Percentiles rank a stretch among this genome's conserved stretches.
Evolutionary conservation across 2,888 invertebrate species (phyloP).

Genomic region (Gymnocheta viridis): DNA sequence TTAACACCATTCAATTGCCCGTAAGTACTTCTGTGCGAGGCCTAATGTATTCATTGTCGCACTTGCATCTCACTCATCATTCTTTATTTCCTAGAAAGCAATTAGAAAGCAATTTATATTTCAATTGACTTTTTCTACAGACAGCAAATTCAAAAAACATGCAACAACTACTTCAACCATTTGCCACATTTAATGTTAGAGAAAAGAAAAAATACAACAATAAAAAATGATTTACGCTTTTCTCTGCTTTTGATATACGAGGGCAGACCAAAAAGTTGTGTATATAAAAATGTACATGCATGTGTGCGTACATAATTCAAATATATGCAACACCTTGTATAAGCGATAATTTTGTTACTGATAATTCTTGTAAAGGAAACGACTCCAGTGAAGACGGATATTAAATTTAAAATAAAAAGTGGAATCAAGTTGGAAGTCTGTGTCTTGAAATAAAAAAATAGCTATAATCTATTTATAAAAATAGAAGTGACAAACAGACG

Average conservation of each 20-base stretch:
- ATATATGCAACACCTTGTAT: too few relatives aligned
- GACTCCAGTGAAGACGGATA: too few relatives aligned
- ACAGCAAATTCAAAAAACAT: slow-evolving; percentile 35
- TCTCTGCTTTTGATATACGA: not conserved
- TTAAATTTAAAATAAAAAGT: too few relatives aligned
- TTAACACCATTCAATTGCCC: slow-evolving; percentile 25
- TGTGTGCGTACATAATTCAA: too few relatives aligned
- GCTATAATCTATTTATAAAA: too few relatives aligned
- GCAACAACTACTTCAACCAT: slow-evolving; percentile 36
- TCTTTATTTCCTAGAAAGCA: slow-evolving; percentile 69
- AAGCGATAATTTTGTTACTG: too few relatives aligned
- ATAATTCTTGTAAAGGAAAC: too few relatives aligned
- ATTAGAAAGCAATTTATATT: slow-evolving; percentile 72
- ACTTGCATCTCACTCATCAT: slow-evolving; percentile 40
- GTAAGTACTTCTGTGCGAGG: slow-evolving; percentile 6
- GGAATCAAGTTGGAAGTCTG: too few relatives aligned
- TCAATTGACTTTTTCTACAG: slow-evolving; percentile 65
- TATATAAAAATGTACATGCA: too few relatives aligned
- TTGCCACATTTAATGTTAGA: slow-evolving; percentile 47
- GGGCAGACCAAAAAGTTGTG: not conserved
- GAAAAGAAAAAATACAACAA: slow-evolving; percentile 21
- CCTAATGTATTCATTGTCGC: slow-evolving; percentile 29
- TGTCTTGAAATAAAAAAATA: too few relatives aligned
- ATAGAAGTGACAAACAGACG: too few relatives aligned
- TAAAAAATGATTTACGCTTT: slow-evolving; percentile 21